Conservation (phyloP, 2,113 vertebrate genomes). For the Melanostigma gelatinosum region DNA sequence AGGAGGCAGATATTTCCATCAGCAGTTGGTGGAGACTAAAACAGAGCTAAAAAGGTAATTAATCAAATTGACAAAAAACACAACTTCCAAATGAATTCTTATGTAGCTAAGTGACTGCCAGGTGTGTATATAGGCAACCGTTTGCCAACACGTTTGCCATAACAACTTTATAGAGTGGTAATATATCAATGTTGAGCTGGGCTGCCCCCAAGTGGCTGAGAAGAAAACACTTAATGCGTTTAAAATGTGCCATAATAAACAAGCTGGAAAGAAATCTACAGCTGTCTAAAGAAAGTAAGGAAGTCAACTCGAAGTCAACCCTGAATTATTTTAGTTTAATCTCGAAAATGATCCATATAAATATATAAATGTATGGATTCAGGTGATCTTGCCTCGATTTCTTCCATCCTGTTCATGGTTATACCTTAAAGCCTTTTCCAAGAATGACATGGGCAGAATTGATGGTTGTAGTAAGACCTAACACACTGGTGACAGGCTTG, state of each 20-base stretch:
- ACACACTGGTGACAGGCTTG: slow-evolving; percentile 32
- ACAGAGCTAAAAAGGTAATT: not conserved
- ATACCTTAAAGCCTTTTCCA: not conserved
- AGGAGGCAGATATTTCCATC: not conserved
- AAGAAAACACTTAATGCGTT: not conserved
- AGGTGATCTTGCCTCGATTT: not conserved
- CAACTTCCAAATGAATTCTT: not conserved
- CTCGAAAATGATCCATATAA: not conserved
- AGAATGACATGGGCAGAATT: no score
- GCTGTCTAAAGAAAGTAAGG: not conserved
- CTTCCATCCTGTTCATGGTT: not conserved
- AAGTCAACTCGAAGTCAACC: not conserved
- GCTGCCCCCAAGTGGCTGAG: not conserved
- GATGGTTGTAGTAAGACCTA: not conserved
- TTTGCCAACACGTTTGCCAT: not conserved
- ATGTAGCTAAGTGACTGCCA: not conserved
- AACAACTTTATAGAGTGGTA: not conserved
- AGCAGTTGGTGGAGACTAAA: no score
- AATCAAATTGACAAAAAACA: not conserved
- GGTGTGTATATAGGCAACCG: not conserved
- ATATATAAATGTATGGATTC: not conserved
- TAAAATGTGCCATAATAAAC: not conserved
- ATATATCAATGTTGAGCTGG: not conserved
- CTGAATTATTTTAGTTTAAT: not conserved
- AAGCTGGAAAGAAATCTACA: not conserved